Evolutionary conservation across 2,797 vertebrate species (phyloP).

Genomic region (Ptychobarbus kaznakovi): DNA sequence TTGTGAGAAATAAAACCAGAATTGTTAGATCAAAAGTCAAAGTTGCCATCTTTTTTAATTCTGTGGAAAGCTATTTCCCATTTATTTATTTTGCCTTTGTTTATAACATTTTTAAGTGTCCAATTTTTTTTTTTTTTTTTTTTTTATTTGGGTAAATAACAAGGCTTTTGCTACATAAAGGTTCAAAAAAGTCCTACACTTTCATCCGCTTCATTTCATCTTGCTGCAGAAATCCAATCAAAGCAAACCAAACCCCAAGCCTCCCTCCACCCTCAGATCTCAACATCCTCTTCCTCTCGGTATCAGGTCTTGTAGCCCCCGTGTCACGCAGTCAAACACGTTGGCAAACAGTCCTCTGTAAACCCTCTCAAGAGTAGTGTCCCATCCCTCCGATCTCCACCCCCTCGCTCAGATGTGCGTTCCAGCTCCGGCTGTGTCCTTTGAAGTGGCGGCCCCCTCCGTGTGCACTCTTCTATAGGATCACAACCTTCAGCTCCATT

Average conservation of each 20-base stretch:
- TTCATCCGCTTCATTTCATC: slow-evolving; percentile 20
- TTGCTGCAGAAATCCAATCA: slow-evolving; percentile 14
- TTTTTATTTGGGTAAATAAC: background rate
- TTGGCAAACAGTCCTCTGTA: slow-evolving; percentile 49
- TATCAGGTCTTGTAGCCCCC: slow-evolving; percentile 26
- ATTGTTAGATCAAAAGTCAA: too few species aligned
- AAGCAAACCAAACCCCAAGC: slow-evolving; percentile 1
- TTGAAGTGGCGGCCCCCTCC: slow-evolving; percentile 37
- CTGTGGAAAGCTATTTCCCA: background rate
- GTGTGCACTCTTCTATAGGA: slow-evolving; percentile 11
- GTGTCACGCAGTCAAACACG: slow-evolving; percentile 37
- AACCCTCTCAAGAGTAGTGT: slow-evolving; percentile 49
- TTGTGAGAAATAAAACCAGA: background rate
- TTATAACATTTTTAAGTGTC: too few species aligned
- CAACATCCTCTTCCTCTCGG: slow-evolving; percentile 10
- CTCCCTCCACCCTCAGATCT: slow-evolving; percentile 11
- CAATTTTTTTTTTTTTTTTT: background rate
- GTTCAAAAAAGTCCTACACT: background rate
- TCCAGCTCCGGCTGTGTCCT: slow-evolving; percentile 26
- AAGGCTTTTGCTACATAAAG: background rate
- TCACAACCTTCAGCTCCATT: slow-evolving; percentile 25
- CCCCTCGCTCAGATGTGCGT: slow-evolving; percentile 26
- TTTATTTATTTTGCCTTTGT: background rate
- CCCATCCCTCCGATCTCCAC: slow-evolving; percentile 26
- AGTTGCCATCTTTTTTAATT: background rate